Conservation (phyloP, 2,888 invertebrate genomes). For the Reticulitermes lucifugus region DNA sequence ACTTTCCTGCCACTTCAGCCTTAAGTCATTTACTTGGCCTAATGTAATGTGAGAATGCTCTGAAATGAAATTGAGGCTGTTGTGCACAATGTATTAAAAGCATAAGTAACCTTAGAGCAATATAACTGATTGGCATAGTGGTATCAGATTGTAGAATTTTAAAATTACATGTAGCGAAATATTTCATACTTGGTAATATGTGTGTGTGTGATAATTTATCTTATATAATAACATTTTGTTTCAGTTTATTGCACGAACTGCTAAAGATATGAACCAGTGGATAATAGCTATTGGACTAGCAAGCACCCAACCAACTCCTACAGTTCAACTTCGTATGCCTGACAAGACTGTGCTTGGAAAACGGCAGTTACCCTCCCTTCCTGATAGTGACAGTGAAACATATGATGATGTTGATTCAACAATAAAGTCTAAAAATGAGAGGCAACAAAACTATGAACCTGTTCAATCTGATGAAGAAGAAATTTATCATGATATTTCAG, state of each 20-base stretch:
- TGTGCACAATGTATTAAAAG: no score
- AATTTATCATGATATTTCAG: conserved; percentile 46
- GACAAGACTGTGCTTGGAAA: background rate
- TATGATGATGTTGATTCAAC: conserved; percentile 42
- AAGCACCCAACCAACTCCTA: background rate
- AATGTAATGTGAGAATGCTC: no score
- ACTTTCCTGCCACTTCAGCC: no score
- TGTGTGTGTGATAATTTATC: no score
- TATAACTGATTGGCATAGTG: no score
- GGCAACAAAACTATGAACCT: background rate
- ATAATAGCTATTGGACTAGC: conserved; percentile 54
- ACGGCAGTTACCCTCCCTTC: conserved; percentile 42
- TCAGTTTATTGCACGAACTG: conserved; percentile 57
- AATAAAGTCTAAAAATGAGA: background rate
- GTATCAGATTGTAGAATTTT: no score
- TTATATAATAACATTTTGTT: background rate
- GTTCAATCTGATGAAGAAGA: conserved; percentile 34
- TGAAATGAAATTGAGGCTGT: no score
- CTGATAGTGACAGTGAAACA: conserved; percentile 26
- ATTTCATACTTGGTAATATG: no score
- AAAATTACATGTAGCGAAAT: no score
- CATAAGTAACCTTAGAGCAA: no score
- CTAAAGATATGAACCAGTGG: conserved; percentile 57
- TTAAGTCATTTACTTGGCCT: no score
- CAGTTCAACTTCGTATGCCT: background rate